These are phyloP conservation scores for Epinotia bilunana DNA, from an alignment of 2,888 invertebrate genomes.

Conservation along the genomic window DNA sequence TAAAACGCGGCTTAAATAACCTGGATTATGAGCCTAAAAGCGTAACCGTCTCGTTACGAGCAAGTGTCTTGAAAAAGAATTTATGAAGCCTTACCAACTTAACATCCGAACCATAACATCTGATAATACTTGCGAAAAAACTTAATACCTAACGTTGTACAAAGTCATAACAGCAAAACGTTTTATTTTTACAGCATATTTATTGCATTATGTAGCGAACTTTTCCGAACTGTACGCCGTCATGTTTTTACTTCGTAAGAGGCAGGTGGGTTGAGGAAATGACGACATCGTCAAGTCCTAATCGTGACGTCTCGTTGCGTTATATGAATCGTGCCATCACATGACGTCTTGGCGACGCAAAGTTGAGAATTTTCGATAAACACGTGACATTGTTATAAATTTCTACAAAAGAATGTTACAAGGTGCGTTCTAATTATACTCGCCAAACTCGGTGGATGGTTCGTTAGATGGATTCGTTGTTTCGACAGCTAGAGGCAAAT, in stretches of 20 bases:
- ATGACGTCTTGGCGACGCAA: not conserved
- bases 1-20: too few species aligned
- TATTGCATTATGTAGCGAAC: conserved; percentile 1
- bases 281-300: not conserved
- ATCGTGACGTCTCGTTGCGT: not conserved
- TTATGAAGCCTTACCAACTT: not conserved
- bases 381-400: too few species aligned
- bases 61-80: too few species aligned
- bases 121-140: conserved; percentile 1
- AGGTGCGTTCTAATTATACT: too few species aligned
- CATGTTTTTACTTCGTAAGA: not conserved
- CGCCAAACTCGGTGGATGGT: too few species aligned
- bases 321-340: not conserved
- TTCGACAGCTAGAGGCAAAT: too few species aligned
- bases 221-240: not conserved
- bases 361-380: not conserved
- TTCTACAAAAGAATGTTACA: too few species aligned
- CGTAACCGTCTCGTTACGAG: too few species aligned
- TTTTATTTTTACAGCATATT: not conserved
- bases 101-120: not conserved
- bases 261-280: not conserved
- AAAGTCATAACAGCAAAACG: conserved; percentile 6
- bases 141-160: conserved; percentile 2
- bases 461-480: too few species aligned
- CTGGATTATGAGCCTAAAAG: too few species aligned